Base-by-base conservation (phyloP, 2,888 invertebrate genomes). In the Tryphoninae sp. region DNA sequence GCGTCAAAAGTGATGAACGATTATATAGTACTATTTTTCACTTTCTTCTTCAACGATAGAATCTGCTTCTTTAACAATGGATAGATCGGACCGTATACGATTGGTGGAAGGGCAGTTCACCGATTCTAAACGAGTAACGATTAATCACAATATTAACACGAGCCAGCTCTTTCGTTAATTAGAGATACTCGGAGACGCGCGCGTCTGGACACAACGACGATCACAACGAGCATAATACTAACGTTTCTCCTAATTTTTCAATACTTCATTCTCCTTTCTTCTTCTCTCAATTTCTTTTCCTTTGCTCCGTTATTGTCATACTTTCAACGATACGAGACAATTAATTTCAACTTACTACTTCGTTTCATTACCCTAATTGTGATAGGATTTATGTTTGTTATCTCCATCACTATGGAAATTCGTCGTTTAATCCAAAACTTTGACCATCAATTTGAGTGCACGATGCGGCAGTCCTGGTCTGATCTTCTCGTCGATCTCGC, bases 401-500 rank as follows among this genome's bases (percentile, higher is more conserved):
- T 81, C 11, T 42, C n/a, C 7, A 2, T 45, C 45, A 0, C 45
- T 45, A 45, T 45, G 45, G 45, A 9, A 45, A 11, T 49, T 58
- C 22, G 59, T 67, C 22, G 64, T 75, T 87, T 85, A 89, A 80
- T 90, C 84, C 76, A 91, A 68, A 45, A 89, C 59, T 88, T 93
- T 93, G 65, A 94, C 93, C 94, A 96, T 95, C 74, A 96, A 93
- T 87, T 95, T 95, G 61, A 96, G 93, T 40, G 95, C 95, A 76
- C 95, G 94, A 87, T 97, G 97, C 0, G 97, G 97, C 0, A 94
- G 93, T 8, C 94, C 93, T 0, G 94, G 93, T 86, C 94, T 92
- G 89, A 96, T 95, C 9, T 95, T 93, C 13, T 96, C 95, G 73
- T 94, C 93, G 89, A 96, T 95, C 81, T 96, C 95, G n/a, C 93